Percentiles rank a stretch among this genome's conserved stretches.
Evolutionary conservation across 2,888 invertebrate species (phyloP).

Genomic region (Spisula solida): DNA sequence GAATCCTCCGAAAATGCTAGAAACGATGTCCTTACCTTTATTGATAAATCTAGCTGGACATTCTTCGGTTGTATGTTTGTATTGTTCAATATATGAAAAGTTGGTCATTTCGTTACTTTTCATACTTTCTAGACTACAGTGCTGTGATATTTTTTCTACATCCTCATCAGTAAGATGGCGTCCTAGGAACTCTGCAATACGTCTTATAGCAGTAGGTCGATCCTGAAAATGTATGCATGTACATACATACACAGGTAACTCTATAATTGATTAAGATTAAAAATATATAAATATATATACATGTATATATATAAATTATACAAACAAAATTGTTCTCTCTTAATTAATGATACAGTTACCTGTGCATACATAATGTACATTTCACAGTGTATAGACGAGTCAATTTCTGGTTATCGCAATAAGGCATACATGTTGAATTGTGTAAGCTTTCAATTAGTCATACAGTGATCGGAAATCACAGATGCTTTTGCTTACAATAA

Average conservation of each 20-base stretch:
- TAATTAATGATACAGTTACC: too few relatives aligned
- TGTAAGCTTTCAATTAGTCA: not conserved
- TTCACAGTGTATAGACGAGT: too few relatives aligned
- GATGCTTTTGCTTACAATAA: not conserved
- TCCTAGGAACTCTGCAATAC: conserved; percentile 23
- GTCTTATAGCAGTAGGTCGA: conserved; percentile 17
- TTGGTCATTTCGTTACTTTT: conserved; percentile 5
- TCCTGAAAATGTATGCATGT: not conserved
- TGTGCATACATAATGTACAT: too few relatives aligned
- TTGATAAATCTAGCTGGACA: conserved; percentile 25
- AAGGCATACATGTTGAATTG: too few relatives aligned
- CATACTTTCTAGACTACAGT: conserved; percentile 30
- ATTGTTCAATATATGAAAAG: not conserved
- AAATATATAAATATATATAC: too few relatives aligned
- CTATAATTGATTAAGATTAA: too few relatives aligned
- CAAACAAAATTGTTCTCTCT: too few relatives aligned
- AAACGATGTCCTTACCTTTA: not conserved
- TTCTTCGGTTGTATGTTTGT: not conserved
- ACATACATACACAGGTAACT: not conserved
- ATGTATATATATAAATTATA: too few relatives aligned
- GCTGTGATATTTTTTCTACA: conserved; percentile 22
- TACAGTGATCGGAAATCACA: not conserved
- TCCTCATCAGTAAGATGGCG: not conserved
- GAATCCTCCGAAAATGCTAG: too few relatives aligned
- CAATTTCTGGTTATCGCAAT: too few relatives aligned